Conservation (phyloP, 2,113 vertebrate genomes). For the Natator depressus region DNA sequence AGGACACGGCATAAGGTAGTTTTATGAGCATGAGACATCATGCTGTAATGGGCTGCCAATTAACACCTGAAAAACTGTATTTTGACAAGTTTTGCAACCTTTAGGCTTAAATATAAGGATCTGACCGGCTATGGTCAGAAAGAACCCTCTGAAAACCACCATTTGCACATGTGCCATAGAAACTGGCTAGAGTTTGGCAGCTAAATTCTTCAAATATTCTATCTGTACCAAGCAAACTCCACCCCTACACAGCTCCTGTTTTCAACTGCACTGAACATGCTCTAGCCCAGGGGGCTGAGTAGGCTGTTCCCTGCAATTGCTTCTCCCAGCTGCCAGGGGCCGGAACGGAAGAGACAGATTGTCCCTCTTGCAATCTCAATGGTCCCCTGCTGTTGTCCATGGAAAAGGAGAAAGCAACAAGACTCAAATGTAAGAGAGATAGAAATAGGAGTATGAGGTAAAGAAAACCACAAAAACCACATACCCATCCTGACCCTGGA, state of each 20-base stretch:
- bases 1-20: neutral
- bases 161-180: neutral
- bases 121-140: neutral
- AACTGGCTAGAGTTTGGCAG: neutral
- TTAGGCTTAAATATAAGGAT: slow-evolving; percentile 1
- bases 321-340: neutral
- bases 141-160: neutral
- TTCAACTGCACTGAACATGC: neutral
- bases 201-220: neutral
- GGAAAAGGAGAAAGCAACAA: neutral
- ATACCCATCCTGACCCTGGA: neutral
- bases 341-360: neutral
- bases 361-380: neutral
- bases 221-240: neutral
- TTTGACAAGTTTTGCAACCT: neutral
- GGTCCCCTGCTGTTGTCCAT: neutral
- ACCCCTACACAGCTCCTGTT: neutral
- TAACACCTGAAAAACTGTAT: neutral
- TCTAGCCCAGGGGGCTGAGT: neutral
- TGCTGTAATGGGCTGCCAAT: slow-evolving; percentile 8
- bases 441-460: neutral
- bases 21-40: neutral
- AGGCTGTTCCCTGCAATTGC: neutral
- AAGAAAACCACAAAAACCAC: neutral
- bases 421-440: neutral